Conservation (phyloP, 2,888 invertebrate species). For the Eubasilissa splendida region DNA sequence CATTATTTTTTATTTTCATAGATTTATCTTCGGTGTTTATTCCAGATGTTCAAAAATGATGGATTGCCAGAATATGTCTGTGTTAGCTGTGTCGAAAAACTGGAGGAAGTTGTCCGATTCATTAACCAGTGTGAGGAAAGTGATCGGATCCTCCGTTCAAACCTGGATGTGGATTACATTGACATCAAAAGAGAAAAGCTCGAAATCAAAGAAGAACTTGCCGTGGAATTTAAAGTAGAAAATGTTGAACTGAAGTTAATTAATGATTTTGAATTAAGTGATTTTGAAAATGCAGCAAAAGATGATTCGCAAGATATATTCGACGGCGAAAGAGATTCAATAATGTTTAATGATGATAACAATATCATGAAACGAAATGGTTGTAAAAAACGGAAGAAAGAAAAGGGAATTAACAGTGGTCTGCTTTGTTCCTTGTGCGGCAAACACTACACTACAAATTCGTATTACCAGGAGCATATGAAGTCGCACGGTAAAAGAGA, state of each 20-base stretch:
- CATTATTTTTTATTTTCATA: neutral
- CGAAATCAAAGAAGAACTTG: neutral
- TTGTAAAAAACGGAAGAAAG: constrained; percentile 6
- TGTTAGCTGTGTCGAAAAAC: constrained; percentile 5
- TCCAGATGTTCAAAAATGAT: neutral
- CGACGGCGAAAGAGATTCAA: neutral
- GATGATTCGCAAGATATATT: neutral
- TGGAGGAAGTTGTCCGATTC: constrained; percentile 6
- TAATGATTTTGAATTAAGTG: constrained; percentile 7
- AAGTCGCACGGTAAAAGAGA: constrained; percentile 9
- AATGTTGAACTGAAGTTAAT: neutral
- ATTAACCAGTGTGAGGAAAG: constrained; percentile 16
- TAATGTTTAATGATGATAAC: neutral
- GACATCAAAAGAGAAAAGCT: neutral
- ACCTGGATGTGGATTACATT: neutral
- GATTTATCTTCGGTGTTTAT: neutral
- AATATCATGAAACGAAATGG: neutral
- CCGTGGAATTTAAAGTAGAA: neutral
- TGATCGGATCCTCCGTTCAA: neutral
- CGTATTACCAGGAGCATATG: neutral
- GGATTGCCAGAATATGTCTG: constrained; percentile 14
- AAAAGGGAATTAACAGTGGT: neutral
- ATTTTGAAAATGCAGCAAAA: neutral
- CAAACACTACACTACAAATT: neutral
- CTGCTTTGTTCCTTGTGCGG: constrained; percentile 10